Evolutionary conservation across 2,888 invertebrate genomes (phyloP), one percentile per base, ranked within the genome.

Genomic region (Bembecia ichneumoniformis): DNA sequence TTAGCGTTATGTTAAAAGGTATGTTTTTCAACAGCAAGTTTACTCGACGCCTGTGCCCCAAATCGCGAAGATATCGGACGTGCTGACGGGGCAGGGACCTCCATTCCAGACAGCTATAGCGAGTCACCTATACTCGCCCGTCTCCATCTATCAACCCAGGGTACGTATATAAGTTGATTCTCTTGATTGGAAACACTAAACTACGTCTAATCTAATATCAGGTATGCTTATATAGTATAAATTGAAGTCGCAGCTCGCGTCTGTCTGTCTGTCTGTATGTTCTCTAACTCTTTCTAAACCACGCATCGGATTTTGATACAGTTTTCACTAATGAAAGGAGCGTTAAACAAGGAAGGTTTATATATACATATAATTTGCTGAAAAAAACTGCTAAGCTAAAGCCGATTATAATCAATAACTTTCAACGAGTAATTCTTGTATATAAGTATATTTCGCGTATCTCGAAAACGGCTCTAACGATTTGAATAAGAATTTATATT

Each of bases 1-100:
- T 40, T 40, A 40, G 2, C 40, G n/a, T 40, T 5, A 13, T 40
- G 3, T 1, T 40, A 40, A 13, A 40, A 40, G 40, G 40, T 40
- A 13, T 40, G 1, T 14, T 40, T 40, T 40, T 3, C 28, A 28
- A 28, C 44, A 44, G 44, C 67, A 71, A 59, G 54, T 64, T 46
- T 74, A 71, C 60, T 62, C 65, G n/a, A 61, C 71, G 3, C 67
- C 72, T 1, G 53, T 55, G 47, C 69, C 77, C 1, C 74, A 69
- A 43, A 58, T 77, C 35, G 55, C 73, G 17, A 86, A 86, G 62
- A 76, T 87, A 47, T 84, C 86, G 0, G 86, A 87, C 55, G 66
- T 83, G 56, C 70, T 86, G 59, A 68, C 71, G 4, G 76, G 73
- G 10, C 79, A 80, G 20, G 77, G 72, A 0, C 67, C 66, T 0